phyloP scores from a whole-genome alignment of 2,113 vertebrate genomes.

The Diadophis punctatus region DNA sequence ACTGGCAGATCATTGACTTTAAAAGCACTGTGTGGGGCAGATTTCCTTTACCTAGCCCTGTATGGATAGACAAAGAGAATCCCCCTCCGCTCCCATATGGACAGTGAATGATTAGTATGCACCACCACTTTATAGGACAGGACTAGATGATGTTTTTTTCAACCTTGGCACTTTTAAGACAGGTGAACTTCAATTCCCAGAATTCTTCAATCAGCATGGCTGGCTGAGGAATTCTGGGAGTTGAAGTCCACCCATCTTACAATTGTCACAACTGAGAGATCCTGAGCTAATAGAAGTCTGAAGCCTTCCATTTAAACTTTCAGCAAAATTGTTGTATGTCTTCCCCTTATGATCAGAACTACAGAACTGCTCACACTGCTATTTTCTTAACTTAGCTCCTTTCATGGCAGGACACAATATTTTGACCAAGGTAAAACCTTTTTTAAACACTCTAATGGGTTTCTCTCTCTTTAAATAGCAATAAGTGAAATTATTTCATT shows the following conservation, averaged over 20 bases:
- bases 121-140: not conserved
- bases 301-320: not conserved
- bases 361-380: constrained; percentile 37
- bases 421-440: constrained; percentile 49
- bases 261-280: not conserved
- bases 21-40: not conserved
- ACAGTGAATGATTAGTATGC: not conserved
- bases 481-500: constrained; percentile 47
- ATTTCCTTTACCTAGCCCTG: not conserved
- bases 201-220: not conserved
- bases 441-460: constrained; percentile 55
- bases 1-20: not conserved
- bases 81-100: not conserved
- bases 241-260: not conserved
- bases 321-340: not conserved
- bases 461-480: constrained; percentile 53
- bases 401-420: constrained; percentile 33
- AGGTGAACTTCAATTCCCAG: too few relatives aligned
- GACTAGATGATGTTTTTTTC: not conserved
- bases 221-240: not conserved
- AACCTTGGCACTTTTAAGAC: too few relatives aligned
- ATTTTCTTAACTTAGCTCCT: constrained; percentile 54
- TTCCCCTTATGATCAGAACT: not conserved
- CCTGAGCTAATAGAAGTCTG: not conserved
- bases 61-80: not conserved